Evolutionary conservation across 2,113 vertebrate species (phyloP), one percentile per base, ranked within the genome.

Genomic region (Pelvicachromis taeniatus): DNA sequence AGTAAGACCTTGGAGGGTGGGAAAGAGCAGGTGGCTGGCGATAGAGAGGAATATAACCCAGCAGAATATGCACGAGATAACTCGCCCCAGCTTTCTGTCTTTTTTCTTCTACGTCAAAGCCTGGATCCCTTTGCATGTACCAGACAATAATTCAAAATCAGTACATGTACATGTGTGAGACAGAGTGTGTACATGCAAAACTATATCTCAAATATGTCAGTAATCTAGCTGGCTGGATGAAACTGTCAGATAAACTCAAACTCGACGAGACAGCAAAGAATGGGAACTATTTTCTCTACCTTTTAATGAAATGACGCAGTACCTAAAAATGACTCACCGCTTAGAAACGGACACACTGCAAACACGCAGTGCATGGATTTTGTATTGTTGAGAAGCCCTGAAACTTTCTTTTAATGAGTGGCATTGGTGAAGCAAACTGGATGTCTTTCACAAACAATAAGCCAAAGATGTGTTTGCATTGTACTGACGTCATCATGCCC

Each of bases 1-100:
- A 82, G 61, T 73, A 56, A 87, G 83, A 83, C 84, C 90, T 88
- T 68, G 40, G 59, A 70, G 16, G 56, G 29, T 94, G 92, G 80
- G 90, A 92, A 90, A 78, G 50, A 92, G 92, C 92, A 94, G 89
- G 83, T 92, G 91, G 26, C 26, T 52, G 79, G 50, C 1, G 9
- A 65, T 16, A 91, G 85, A 88, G 77, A 82, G 45, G 73, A 79
- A n/a, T 2, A 12, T 53, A 83, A 79, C 45, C 21, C 70, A 35
- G 77, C 70, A 31, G 48, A 75, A 77, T 52, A 75, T 52, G 40
- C 42, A 40, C 7, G 48, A 68, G 40, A 80, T 79, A 81, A 7
- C 42, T 26, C 29, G 50, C 68, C 52, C 56, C 81, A 85, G 2
- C 77, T 78, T 2, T 42, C 40, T 55, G 11, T 21, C n/a, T 16